Evolutionary conservation across 2,113 vertebrate species (phyloP), one percentile per base, ranked within the genome.

Genomic region (Serilophus lunatus): DNA sequence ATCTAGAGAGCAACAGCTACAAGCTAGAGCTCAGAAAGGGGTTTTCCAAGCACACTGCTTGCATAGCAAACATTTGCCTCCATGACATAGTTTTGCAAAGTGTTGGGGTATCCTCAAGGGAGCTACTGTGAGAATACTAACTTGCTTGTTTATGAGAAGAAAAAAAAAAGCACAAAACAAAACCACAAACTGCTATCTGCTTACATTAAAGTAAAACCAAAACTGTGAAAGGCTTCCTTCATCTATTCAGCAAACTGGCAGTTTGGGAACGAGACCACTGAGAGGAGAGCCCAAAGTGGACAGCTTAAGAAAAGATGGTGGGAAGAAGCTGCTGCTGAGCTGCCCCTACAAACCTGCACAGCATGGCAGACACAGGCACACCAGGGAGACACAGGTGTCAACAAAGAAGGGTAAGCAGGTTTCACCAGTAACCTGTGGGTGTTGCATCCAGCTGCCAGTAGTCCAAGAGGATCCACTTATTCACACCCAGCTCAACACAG

Each of bases 401-500:
- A 25, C 8, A 82, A 40, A 60, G 13, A 31, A 2, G 14, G 26
- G 8, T 36, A 60, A 78, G 14, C 0, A 3, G 3, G 50, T 50
- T 80, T 69, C 29, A 45, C 28, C 11, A 5, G 31, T 54, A 18
- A 42, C 24, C 36, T 12, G 5, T 0, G 1, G 13, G 24, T 36
- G 36, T 3, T 42, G 22, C 28, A 66, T 19, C 5, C 61, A 65
- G 49, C 63, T 51, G 26, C 40, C 57, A 69, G 36, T 51, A 92
- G 40, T 38, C 29, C 69, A 50, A 59, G 36, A n/a, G 9, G 50
- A 66, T 74, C 36, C 28, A 14, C 24, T 18, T 86, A 7, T 47
- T 65, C 1, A 2, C 12, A 36, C 2, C 25, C 23, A 80, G 44
- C 6, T 33, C 0, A 0, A 45, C 22, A 40, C 0, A 0, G 57